A percentile compares a stretch with the other conserved stretches of the same genome.
phyloP scores from a whole-genome alignment of 2,888 invertebrate genomes.

The Dione vanillae region DNA sequence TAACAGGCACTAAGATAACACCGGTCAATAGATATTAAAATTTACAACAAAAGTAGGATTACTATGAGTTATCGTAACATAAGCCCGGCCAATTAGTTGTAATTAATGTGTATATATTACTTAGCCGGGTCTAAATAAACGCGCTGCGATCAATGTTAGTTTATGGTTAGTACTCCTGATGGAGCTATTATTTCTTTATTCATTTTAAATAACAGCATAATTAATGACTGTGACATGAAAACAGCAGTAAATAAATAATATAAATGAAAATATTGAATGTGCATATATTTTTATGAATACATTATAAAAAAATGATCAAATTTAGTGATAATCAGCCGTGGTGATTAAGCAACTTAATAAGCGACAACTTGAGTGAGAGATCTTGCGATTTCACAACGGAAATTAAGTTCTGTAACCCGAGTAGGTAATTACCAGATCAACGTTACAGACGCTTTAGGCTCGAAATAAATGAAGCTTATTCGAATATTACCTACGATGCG shows the following conservation, averaged over 20 bases:
- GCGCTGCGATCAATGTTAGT: constrained; percentile 24
- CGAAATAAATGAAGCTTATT: constrained; percentile 58
- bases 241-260: background rate
- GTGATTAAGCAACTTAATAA: constrained; percentile 49
- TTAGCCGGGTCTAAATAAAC: constrained; percentile 28
- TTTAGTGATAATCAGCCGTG: constrained; percentile 40
- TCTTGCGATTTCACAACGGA: constrained; percentile 52
- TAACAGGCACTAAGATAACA: constrained; percentile 54
- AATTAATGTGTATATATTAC: constrained; percentile 39
- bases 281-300: background rate
- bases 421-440: constrained; percentile 60
- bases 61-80: constrained; percentile 43
- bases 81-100: constrained; percentile 32
- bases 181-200: constrained; percentile 15
- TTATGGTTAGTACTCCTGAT: constrained; percentile 21
- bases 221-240: constrained; percentile 12
- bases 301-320: constrained; percentile 27
- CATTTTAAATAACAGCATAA: background rate
- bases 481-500: constrained; percentile 51
- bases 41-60: constrained; percentile 43
- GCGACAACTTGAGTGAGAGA: constrained; percentile 50
- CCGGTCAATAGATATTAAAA: constrained; percentile 49
- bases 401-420: constrained; percentile 56
- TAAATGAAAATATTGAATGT: constrained; percentile 11
- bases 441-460: constrained; percentile 49